Base-by-base conservation (phyloP, 2,113 vertebrate genomes). In the Melanostigma gelatinosum region DNA sequence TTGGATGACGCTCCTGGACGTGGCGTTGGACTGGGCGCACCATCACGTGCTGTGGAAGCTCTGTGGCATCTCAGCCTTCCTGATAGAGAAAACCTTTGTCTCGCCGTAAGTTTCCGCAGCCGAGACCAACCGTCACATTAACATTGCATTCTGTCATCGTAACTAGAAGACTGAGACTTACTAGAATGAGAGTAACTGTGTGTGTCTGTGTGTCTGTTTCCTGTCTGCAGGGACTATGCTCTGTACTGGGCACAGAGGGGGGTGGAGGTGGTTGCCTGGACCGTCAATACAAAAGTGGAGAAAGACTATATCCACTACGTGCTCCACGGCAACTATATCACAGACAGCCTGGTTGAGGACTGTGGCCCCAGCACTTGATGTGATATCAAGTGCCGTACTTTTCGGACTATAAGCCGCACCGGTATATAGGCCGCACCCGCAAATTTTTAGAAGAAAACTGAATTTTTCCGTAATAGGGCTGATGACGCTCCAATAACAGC, bases 301-400 rank as follows among this genome's bases (percentile, higher is more conserved):
- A 99, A 99, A 69, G 93, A 75, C 29, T 97, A 97, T 89, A 97
- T 95, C 0, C 94, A 97, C 81, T 94, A 93, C 0, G 11, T 97
- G 72, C 96, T 99, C 40, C 82, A 93, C 6, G 90, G 94, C 91
- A 96, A 89, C 93, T 99, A 98, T 90, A 97, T 99, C 88, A 99
- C 98, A 0, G 98, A 99, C 95, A 98, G 97, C 92, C 79, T 99
- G 66, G 20, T 96, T 81, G 97, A 99, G 77, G 96, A 99, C 93
- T 98, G 97, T 24, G 24, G 24, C 24, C 24, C 24, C 24, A 24
- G 24, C 24, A 24, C 24, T 24, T 24, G 24, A 24, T 24, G 24
- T 24, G 24, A 24, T 24, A 24, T 24, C 24, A 24, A 24, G 24
- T 24, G 1, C 24, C 24, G 24, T 24, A 24, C 24, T 24, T 24